Evolutionary conservation across 2,113 vertebrate species (phyloP).

Genomic region (Calyptomena viridis): DNA sequence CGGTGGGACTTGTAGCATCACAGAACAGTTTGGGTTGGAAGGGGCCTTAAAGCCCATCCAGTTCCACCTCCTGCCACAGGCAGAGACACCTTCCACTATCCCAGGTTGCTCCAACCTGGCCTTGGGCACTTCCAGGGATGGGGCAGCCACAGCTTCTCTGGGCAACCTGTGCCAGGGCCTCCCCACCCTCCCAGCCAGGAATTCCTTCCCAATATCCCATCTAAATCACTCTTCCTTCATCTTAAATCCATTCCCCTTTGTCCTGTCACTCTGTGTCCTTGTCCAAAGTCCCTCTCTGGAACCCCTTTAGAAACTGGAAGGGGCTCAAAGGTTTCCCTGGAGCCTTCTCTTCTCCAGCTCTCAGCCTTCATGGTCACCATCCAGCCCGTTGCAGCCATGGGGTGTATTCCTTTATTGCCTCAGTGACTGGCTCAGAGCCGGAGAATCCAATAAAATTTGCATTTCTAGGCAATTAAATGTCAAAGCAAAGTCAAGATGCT

Average conservation of each 20-base stretch:
- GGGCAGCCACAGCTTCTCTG: neutral
- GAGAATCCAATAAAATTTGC: neutral
- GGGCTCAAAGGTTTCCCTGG: neutral
- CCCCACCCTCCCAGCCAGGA: rapidly evolving
- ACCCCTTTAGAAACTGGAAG: rapidly evolving
- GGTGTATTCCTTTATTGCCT: neutral
- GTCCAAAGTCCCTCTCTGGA: neutral
- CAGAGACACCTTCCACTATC: neutral
- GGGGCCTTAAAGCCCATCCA: rapidly evolving
- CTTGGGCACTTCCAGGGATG: neutral
- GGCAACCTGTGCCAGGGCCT: neutral
- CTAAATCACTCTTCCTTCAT: neutral
- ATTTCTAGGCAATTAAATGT: conserved; percentile 20
- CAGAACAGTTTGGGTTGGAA: neutral
- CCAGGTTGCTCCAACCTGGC: neutral
- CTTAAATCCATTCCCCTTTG: neutral
- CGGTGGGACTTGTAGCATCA: neutral
- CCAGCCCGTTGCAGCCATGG: rapidly evolving
- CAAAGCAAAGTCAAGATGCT: conserved; percentile 29
- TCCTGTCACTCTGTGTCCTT: neutral
- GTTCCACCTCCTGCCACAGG: neutral
- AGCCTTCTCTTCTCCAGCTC: neutral
- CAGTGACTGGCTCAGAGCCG: neutral
- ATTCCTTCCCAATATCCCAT: rapidly evolving
- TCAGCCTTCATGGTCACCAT: neutral